Percentiles rank a stretch among this genome's conserved stretches.
phyloP scores from a whole-genome alignment of 2,797 vertebrate species.

The Diplodus puntazzo region DNA sequence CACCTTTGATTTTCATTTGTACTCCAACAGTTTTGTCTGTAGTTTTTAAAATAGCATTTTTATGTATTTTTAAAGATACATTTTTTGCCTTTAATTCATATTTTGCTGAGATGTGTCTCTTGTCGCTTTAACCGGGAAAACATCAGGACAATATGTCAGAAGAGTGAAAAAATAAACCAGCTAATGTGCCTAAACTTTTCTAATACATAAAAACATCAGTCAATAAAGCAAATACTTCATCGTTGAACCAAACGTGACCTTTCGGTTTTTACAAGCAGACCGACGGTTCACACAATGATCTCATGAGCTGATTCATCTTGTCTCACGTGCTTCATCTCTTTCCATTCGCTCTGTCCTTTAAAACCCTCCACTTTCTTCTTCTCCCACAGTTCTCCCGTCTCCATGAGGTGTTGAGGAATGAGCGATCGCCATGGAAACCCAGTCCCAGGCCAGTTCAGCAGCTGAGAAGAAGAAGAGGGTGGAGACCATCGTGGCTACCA shows the following conservation, averaged over 20 bases:
- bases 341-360: constrained; percentile 30
- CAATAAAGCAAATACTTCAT: neutral
- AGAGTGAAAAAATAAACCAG: too few relatives aligned
- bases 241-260: neutral
- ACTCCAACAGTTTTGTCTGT: too few relatives aligned
- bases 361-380: constrained; percentile 32
- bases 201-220: too few relatives aligned
- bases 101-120: too few relatives aligned
- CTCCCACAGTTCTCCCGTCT: constrained; percentile 83
- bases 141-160: too few relatives aligned
- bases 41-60: too few relatives aligned
- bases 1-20: too few relatives aligned
- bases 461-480: constrained; percentile 97
- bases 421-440: constrained; percentile 96
- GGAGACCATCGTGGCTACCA: constrained; percentile 93
- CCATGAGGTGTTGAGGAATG: constrained; percentile 95
- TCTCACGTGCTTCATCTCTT: neutral
- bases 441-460: constrained; percentile 94
- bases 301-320: neutral
- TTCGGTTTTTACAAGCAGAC: neutral
- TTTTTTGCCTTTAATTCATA: too few relatives aligned
- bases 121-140: too few relatives aligned
- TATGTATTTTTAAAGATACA: too few relatives aligned
- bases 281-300: neutral
- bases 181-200: too few relatives aligned